Evolutionary conservation across 2,888 invertebrate genomes (phyloP).

Genomic region (Branchinecta sandiegonensis): DNA sequence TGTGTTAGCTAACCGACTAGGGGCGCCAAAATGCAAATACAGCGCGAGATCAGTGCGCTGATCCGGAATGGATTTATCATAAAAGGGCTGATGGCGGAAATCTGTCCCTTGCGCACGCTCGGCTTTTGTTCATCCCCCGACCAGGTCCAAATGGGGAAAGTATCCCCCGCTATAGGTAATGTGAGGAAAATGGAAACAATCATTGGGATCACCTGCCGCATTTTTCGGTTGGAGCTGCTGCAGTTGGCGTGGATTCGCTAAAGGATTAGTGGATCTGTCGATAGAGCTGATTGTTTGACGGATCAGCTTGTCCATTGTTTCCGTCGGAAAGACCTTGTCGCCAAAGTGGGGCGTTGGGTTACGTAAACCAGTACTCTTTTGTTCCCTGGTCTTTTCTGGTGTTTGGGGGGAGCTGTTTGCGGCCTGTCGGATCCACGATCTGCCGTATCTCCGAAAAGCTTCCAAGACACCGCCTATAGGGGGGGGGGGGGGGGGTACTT

Average conservation of each 20-base stretch:
- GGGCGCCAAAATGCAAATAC: conserved; percentile 16
- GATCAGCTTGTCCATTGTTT: too few relatives aligned
- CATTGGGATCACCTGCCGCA: neutral
- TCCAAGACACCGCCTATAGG: too few relatives aligned
- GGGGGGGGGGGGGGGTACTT: too few relatives aligned
- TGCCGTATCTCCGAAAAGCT: too few relatives aligned
- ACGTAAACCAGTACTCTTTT: too few relatives aligned
- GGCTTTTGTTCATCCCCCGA: conserved; percentile 16
- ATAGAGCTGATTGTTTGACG: neutral
- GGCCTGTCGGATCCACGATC: too few relatives aligned
- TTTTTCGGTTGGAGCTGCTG: neutral
- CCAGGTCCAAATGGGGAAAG: neutral
- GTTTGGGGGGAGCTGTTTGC: too few relatives aligned
- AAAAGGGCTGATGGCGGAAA: conserved; percentile 12
- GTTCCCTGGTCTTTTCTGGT: too few relatives aligned
- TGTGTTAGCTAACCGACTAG: conserved; percentile 12
- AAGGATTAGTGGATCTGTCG: conserved; percentile 2
- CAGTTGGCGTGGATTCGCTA: neutral
- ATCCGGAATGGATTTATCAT: conserved; percentile 13
- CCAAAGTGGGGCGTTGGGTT: too few relatives aligned
- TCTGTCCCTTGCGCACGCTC: conserved; percentile 14
- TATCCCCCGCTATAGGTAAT: conserved; percentile 8
- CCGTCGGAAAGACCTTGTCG: too few relatives aligned
- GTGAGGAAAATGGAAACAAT: conserved; percentile 5
- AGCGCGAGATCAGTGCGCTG: conserved; percentile 6